phyloP scores from a whole-genome alignment of 2,888 invertebrate genomes.

The Stenodera caucasica region DNA sequence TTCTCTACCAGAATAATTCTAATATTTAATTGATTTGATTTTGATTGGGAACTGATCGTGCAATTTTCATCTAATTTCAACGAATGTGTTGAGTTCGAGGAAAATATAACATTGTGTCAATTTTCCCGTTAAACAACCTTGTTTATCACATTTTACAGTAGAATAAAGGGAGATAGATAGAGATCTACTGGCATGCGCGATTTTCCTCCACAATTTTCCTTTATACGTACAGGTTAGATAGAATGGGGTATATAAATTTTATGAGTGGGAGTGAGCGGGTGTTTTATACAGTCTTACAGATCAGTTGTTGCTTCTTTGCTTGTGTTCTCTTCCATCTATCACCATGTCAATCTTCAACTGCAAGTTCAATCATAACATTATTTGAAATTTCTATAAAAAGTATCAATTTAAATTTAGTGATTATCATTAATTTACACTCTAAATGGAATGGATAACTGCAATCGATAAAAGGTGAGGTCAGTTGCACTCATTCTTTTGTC shows the following conservation, averaged over 20 bases:
- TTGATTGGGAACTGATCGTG: too few species aligned
- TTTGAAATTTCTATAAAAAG: constrained; percentile 16
- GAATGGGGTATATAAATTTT: not conserved
- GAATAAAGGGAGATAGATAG: not conserved
- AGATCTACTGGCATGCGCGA: not conserved
- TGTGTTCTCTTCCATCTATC: not conserved
- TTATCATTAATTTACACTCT: not conserved
- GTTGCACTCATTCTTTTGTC: constrained; percentile 7
- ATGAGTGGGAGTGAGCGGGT: not conserved
- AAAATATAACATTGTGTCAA: not conserved
- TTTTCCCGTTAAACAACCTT: not conserved
- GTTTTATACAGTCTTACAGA: not conserved
- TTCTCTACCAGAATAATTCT: too few species aligned
- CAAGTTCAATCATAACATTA: not conserved
- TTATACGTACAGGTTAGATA: too few species aligned
- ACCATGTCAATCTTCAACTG: not conserved
- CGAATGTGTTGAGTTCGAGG: not conserved
- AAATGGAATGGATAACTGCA: constrained; percentile 43
- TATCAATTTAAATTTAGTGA: too few species aligned
- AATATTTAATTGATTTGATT: too few species aligned
- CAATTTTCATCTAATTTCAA: too few species aligned
- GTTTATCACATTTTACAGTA: too few species aligned
- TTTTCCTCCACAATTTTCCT: not conserved
- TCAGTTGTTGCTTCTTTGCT: constrained; percentile 5
- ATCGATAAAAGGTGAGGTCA: constrained; percentile 39